Evolutionary conservation across 2,797 vertebrate genomes (phyloP).

Genomic region (Otolemur crassicaudatus): DNA sequence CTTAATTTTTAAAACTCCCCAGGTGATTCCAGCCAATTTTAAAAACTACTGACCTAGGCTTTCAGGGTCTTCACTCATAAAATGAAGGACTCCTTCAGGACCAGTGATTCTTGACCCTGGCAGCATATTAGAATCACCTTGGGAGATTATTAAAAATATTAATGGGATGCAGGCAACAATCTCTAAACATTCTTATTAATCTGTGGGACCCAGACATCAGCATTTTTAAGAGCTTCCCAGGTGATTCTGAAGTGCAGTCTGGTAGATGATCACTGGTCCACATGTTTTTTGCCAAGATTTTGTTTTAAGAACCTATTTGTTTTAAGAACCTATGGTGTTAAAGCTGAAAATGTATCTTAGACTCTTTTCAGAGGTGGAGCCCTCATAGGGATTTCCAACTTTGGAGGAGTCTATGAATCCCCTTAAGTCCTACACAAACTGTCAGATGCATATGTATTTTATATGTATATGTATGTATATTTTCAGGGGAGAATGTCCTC

Average conservation of each 20-base stretch:
- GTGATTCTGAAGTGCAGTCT: background rate
- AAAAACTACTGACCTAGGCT: background rate
- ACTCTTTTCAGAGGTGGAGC: background rate
- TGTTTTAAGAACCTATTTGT: background rate
- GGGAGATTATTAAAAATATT: background rate
- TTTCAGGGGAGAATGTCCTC: background rate
- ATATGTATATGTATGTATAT: background rate
- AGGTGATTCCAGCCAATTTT: background rate
- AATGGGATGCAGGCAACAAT: background rate
- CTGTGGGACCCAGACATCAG: background rate
- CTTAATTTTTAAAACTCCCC: background rate
- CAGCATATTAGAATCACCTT: background rate
- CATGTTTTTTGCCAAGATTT: background rate
- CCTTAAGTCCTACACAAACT: background rate
- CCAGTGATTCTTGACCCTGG: background rate
- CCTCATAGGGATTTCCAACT: conserved; percentile 13
- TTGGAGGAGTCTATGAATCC: background rate
- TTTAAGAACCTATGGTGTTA: background rate
- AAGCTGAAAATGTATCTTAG: conserved; percentile 18
- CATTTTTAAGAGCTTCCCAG: background rate
- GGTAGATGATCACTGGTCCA: background rate
- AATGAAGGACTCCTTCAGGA: background rate
- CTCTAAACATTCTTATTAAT: background rate
- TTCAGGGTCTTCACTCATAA: background rate
- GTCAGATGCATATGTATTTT: background rate